Evolutionary conservation across 1,140 invertebrate species (phyloP).

Genomic region (Ostrea edulis): DNA sequence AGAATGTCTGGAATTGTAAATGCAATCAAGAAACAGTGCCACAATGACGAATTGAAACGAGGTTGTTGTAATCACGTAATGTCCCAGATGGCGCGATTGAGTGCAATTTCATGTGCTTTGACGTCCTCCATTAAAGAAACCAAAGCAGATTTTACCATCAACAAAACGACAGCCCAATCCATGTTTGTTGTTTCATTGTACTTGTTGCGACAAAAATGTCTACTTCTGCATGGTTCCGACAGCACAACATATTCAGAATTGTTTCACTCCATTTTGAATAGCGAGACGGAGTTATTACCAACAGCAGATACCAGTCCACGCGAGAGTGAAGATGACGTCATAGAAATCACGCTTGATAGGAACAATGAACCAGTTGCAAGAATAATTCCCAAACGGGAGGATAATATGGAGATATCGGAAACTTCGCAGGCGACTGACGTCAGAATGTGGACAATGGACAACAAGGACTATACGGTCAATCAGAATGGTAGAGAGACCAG

Average conservation of each 20-base stretch:
- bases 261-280: slow-evolving; percentile 10
- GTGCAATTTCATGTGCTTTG: background rate
- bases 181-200: slow-evolving; percentile 24
- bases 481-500: background rate
- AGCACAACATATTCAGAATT: background rate
- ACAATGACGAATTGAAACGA: slow-evolving; percentile 21
- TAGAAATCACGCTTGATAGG: slow-evolving; percentile 26
- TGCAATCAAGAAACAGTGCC: slow-evolving; percentile 11
- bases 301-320: background rate
- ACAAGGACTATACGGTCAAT: background rate
- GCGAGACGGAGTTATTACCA: background rate
- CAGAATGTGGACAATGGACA: background rate
- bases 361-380: slow-evolving; percentile 40
- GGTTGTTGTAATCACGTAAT: slow-evolving; percentile 22
- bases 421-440: background rate
- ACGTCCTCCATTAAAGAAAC: background rate
- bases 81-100: slow-evolving; percentile 12
- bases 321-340: slow-evolving; percentile 37
- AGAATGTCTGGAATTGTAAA: slow-evolving; percentile 9
- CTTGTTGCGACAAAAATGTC: slow-evolving; percentile 31
- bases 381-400: slow-evolving; percentile 14
- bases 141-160: background rate
- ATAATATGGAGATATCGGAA: background rate
- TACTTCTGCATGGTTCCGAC: slow-evolving; percentile 1
- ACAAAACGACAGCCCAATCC: background rate